A percentile compares a stretch with the other conserved stretches of the same genome.
Evolutionary conservation across 2,797 vertebrate species (phyloP).

Genomic region (Onychomys torridus): DNA sequence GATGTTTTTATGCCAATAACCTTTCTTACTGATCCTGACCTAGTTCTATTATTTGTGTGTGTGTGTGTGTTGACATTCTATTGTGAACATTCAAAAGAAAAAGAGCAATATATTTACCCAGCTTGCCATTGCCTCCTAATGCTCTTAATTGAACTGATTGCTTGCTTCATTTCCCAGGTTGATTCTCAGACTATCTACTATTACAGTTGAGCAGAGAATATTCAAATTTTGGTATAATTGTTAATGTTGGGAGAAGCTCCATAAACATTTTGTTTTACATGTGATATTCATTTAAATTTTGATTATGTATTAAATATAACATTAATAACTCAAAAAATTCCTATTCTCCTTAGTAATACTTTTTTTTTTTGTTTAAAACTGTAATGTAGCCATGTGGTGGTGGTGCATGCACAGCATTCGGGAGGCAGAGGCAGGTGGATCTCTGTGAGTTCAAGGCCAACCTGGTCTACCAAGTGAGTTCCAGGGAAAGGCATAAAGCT

Average conservation of each 20-base stretch:
- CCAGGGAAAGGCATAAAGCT: too few species aligned
- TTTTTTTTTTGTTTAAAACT: slow-evolving; percentile 17
- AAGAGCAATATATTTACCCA: neutral
- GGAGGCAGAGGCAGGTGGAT: too few species aligned
- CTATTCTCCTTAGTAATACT: slow-evolving; percentile 10
- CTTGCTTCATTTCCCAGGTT: neutral
- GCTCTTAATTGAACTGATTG: neutral
- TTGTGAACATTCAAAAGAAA: neutral
- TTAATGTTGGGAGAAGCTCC: neutral
- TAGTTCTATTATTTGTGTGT: neutral
- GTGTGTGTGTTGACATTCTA: neutral
- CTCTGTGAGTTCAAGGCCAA: too few species aligned
- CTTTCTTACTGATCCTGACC: neutral
- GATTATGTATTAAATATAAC: neutral
- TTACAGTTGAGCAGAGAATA: slow-evolving; percentile 1
- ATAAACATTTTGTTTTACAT: neutral
- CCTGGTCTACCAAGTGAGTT: too few species aligned
- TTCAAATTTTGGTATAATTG: neutral
- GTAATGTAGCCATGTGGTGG: too few species aligned
- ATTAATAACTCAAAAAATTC: slow-evolving; percentile 14
- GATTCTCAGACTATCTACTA: neutral
- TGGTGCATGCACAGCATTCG: too few species aligned
- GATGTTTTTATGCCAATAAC: neutral
- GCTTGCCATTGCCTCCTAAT: neutral
- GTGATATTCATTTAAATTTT: neutral